These are phyloP conservation scores for Acanthornis magna DNA, from an alignment of 2,797 vertebrate genomes.

Conservation along the genomic window DNA sequence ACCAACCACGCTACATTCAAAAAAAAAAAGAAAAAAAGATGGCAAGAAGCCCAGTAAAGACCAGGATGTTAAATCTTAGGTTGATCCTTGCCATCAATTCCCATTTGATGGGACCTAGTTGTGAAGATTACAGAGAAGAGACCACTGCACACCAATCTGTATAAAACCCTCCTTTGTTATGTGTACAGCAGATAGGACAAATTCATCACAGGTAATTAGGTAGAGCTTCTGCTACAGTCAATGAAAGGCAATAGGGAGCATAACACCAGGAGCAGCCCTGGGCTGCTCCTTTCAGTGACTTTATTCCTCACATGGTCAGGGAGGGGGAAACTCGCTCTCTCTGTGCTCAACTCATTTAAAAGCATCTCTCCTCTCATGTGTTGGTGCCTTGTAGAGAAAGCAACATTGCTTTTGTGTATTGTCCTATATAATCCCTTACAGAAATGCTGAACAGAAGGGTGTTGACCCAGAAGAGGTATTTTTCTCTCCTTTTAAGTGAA, in stretches of 20 bases:
- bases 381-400: background rate
- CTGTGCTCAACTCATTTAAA: background rate
- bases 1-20: background rate
- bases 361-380: background rate
- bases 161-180: background rate
- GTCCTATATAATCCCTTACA: no score
- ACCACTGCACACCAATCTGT: background rate
- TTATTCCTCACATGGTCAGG: background rate
- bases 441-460: background rate
- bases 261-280: background rate
- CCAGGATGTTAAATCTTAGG: background rate
- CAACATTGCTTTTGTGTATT: background rate
- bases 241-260: background rate
- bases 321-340: background rate
- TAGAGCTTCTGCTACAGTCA: background rate
- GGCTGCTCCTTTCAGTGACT: background rate
- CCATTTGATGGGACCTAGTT: background rate
- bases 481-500: background rate
- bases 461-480: background rate
- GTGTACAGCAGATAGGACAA: background rate
- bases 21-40: constrained; percentile 23
- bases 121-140: background rate
- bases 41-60: background rate
- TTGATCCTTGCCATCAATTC: background rate
- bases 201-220: background rate